A percentile compares a stretch with the other conserved stretches of the same genome.
These are phyloP conservation scores for Genyomyrus donnyi DNA, from an alignment of 2,113 vertebrate species.

Conservation along the genomic window DNA sequence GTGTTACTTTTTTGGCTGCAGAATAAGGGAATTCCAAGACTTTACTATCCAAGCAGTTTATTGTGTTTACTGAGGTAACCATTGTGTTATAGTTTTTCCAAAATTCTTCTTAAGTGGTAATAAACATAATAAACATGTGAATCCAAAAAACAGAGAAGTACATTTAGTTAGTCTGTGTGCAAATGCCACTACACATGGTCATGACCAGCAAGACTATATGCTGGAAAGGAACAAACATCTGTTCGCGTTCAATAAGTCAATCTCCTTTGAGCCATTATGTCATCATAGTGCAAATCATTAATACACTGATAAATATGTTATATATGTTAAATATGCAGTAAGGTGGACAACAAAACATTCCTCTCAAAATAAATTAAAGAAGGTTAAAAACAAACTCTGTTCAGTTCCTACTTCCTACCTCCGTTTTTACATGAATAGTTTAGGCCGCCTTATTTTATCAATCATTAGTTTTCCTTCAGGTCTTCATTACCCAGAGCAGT, in stretches of 20 bases:
- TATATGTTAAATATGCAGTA: constrained; percentile 1
- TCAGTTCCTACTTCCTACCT: neutral
- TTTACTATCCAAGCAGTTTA: neutral
- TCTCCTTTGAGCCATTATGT: neutral
- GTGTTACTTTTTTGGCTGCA: neutral
- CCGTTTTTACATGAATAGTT: constrained; percentile 4
- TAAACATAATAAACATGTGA: neutral
- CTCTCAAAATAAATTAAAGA: constrained; percentile 12
- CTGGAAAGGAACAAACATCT: neutral
- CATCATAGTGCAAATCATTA: neutral
- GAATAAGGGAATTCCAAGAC: neutral
- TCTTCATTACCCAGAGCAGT: constrained; percentile 27
- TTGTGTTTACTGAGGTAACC: neutral
- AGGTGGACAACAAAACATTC: constrained; percentile 12
- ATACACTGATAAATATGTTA: neutral
- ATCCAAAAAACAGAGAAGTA: neutral
- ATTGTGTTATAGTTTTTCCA: neutral
- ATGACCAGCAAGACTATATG: neutral
- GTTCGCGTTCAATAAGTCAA: neutral
- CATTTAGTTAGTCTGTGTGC: neutral
- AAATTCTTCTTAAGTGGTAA: constrained; percentile 5
- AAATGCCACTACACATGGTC: neutral
- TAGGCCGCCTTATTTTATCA: constrained; percentile 35
- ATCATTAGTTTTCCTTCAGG: constrained; percentile 31
- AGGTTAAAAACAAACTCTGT: neutral